Evolutionary conservation across 1,140 invertebrate genomes (phyloP).

Genomic region (Conus ventricosus): DNA sequence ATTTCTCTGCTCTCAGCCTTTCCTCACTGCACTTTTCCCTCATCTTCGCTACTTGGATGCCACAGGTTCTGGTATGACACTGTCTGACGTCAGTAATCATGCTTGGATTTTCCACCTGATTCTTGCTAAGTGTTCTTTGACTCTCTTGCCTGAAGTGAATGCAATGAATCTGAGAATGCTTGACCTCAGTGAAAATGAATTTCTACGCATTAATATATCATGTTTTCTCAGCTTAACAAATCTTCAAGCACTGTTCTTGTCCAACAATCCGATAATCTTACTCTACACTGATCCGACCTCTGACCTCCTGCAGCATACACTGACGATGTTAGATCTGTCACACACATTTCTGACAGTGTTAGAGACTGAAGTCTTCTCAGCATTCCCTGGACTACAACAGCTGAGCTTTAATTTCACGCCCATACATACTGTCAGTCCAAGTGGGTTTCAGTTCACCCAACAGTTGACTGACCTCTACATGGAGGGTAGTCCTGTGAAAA

Average conservation of each 20-base stretch:
- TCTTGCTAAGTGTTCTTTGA: not conserved
- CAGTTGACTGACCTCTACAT: not conserved
- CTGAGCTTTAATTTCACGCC: not conserved
- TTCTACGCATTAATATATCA: not conserved
- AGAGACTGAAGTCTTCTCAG: constrained; percentile 4
- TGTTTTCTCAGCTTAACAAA: constrained; percentile 10
- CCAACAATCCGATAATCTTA: not conserved
- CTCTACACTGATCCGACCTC: not conserved
- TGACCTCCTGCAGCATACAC: not conserved
- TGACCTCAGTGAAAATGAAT: constrained; percentile 29
- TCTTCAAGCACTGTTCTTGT: constrained; percentile 19
- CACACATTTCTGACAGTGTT: constrained; percentile 9
- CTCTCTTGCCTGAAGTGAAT: not conserved
- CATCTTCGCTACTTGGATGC: not conserved
- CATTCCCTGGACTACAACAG: not conserved
- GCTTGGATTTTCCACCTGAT: not conserved
- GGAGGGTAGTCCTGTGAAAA: not conserved
- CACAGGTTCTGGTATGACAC: not conserved
- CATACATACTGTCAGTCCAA: not conserved
- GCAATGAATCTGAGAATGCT: not conserved
- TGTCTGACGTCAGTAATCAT: not conserved
- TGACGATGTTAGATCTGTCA: constrained; percentile 2
- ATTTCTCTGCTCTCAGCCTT: not conserved
- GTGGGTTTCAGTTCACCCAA: not conserved
- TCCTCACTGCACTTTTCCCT: not conserved